Percentiles rank a stretch among this genome's conserved stretches.
Evolutionary conservation across 2,888 invertebrate genomes (phyloP).

Genomic region (Spisula solida): DNA sequence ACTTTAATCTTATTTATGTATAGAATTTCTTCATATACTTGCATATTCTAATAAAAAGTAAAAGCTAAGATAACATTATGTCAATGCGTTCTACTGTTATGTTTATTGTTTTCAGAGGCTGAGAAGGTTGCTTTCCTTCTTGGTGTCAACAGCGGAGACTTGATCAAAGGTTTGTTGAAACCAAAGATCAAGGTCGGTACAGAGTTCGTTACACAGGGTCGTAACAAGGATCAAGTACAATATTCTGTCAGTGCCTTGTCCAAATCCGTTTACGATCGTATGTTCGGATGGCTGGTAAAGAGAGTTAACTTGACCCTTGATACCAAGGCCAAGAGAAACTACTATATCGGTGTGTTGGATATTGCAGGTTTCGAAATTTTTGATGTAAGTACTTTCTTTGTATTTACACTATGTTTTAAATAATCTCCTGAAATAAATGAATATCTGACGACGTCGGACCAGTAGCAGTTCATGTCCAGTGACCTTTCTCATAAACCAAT

Average conservation of each 20-base stretch:
- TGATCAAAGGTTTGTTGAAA: conserved; percentile 94
- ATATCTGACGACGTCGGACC: too few species aligned
- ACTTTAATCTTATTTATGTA: too few species aligned
- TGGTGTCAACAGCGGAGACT: conserved; percentile 94
- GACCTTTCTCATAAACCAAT: too few species aligned
- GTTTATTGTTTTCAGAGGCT: conserved; percentile 90
- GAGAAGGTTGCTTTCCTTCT: conserved; percentile 96
- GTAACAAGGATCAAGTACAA: conserved; percentile 93
- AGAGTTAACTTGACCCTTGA: conserved; percentile 99
- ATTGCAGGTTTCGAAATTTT: conserved; percentile 99
- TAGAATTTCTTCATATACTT: too few species aligned
- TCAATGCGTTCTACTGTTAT: not conserved
- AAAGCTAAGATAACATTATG: too few species aligned
- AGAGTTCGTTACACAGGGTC: conserved; percentile 99
- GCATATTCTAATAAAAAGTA: too few species aligned
- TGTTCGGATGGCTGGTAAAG: conserved; percentile 95
- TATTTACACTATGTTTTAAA: not conserved
- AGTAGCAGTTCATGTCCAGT: too few species aligned
- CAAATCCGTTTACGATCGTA: conserved; percentile 88
- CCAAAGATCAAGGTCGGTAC: conserved; percentile 99
- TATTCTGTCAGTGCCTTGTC: conserved; percentile 88
- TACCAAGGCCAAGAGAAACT: conserved; percentile 99
- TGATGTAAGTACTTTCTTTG: conserved; percentile 89
- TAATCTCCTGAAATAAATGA: too few species aligned
- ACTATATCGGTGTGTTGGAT: conserved; percentile 99